Percentiles rank a stretch among this genome's conserved stretches.
phyloP scores from a whole-genome alignment of 2,888 invertebrate genomes.

The Scaptomyza polygonia region DNA sequence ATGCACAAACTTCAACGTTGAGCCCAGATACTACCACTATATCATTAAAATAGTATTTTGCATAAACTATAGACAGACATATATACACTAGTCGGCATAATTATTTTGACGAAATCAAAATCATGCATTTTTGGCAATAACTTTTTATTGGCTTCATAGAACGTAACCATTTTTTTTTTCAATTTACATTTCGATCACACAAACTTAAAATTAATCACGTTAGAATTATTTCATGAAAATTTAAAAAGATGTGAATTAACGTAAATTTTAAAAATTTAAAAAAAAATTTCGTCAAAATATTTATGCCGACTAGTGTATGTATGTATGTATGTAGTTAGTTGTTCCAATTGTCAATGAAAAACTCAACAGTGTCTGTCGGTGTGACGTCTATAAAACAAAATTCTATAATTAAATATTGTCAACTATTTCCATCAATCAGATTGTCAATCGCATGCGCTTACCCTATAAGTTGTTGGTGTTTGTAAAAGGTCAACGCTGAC shows the following conservation, averaged over 20 bases:
- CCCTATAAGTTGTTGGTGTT: background rate
- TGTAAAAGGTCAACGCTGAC: constrained; percentile 70
- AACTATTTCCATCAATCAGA: constrained; percentile 12
- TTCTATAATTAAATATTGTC: constrained; percentile 51
- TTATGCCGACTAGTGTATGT: no score
- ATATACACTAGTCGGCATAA: no score
- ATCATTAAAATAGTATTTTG: constrained; percentile 20
- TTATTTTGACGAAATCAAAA: no score
- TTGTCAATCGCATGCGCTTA: constrained; percentile 14
- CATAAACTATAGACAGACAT: constrained; percentile 20
- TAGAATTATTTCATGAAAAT: no score
- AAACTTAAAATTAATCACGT: no score
- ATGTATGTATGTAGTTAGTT: constrained; percentile 4
- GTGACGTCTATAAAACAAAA: constrained; percentile 42
- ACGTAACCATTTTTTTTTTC: no score
- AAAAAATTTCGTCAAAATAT: no score
- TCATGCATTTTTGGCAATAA: no score
- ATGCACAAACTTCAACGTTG: constrained; percentile 38
- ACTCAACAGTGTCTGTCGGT: constrained; percentile 9
- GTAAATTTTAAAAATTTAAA: no score
- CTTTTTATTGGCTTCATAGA: no score
- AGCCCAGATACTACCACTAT: constrained; percentile 7
- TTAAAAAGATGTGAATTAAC: no score
- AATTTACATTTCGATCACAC: no score
- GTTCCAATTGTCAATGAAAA: constrained; percentile 51